These are phyloP conservation scores for Sebastes elongatus DNA, from an alignment of 2,797 vertebrate species.

Conservation along the genomic window DNA sequence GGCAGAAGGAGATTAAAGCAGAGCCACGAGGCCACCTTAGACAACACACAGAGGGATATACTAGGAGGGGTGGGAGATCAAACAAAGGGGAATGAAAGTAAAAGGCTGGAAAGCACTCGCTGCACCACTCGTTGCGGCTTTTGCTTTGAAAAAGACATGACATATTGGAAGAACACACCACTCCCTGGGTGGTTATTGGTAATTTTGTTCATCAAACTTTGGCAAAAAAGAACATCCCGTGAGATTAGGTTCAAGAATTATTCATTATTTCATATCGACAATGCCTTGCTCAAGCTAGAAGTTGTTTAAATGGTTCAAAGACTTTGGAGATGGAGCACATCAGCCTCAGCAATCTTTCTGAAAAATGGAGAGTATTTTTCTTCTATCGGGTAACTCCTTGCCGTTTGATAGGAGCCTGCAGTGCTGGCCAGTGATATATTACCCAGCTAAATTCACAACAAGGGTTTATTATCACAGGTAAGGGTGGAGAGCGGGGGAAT, in stretches of 20 bases:
- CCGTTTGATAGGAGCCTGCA: background rate
- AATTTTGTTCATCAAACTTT: background rate
- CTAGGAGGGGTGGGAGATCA: background rate
- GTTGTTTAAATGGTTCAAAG: background rate
- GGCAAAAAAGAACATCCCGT: background rate
- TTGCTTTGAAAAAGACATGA: background rate
- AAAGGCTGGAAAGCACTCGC: background rate
- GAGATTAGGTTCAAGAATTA: background rate
- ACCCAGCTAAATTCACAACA: background rate
- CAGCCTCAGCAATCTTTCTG: background rate
- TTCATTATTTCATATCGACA: background rate
- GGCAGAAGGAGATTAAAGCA: conserved; percentile 70
- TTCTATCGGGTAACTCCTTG: background rate
- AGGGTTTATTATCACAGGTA: background rate
- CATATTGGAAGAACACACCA: background rate
- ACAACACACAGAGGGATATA: conserved; percentile 38
- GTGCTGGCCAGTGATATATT: background rate
- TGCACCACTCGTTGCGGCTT: background rate
- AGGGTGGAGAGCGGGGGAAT: background rate
- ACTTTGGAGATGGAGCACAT: background rate
- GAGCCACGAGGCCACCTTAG: conserved; percentile 46
- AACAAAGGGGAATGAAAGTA: conserved; percentile 1
- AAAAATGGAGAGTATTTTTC: background rate
- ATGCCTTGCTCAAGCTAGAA: background rate
- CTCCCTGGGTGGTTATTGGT: background rate